These are phyloP conservation scores for Drosophila mojavensis DNA, from an alignment of 1,140 invertebrate species.

Conservation along the genomic window DNA sequence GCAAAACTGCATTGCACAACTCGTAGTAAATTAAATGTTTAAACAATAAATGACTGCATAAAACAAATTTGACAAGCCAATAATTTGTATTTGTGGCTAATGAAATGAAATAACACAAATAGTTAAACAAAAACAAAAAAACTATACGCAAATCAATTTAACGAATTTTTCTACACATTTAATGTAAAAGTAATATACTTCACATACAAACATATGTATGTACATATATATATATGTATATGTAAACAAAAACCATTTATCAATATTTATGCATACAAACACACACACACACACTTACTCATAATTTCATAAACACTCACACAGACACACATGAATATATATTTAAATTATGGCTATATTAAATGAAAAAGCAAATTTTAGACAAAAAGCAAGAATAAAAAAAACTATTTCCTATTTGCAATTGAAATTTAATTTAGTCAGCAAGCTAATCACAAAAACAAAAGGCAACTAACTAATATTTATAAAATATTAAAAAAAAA, in stretches of 20 bases:
- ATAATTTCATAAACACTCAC: slow-evolving; percentile 13
- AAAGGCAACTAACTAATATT: slow-evolving; percentile 66
- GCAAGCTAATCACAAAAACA: slow-evolving; percentile 62
- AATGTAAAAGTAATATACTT: slow-evolving; percentile 68
- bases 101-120: slow-evolving; percentile 2
- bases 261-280: slow-evolving; percentile 53
- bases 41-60: slow-evolving; percentile 51
- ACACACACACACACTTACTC: slow-evolving; percentile 4
- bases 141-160: slow-evolving; percentile 80
- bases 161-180: slow-evolving; percentile 81
- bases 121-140: slow-evolving; percentile 31
- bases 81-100: slow-evolving; percentile 66
- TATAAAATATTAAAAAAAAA: slow-evolving; percentile 35
- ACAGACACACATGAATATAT: slow-evolving; percentile 26
- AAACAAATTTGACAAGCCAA: slow-evolving; percentile 54
- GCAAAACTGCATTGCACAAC: slow-evolving; percentile 73
- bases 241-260: slow-evolving; percentile 47
- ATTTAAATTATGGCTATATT: slow-evolving; percentile 64
- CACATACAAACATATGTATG: slow-evolving; percentile 11
- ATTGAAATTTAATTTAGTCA: slow-evolving; percentile 75
- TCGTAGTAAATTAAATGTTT: slow-evolving; percentile 62
- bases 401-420: slow-evolving; percentile 67
- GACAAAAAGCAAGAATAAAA: slow-evolving; percentile 41
- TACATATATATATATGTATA: background rate
- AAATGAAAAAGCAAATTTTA: slow-evolving; percentile 55